Conservation (phyloP, 2,888 invertebrate genomes). For the Thera britannica region DNA sequence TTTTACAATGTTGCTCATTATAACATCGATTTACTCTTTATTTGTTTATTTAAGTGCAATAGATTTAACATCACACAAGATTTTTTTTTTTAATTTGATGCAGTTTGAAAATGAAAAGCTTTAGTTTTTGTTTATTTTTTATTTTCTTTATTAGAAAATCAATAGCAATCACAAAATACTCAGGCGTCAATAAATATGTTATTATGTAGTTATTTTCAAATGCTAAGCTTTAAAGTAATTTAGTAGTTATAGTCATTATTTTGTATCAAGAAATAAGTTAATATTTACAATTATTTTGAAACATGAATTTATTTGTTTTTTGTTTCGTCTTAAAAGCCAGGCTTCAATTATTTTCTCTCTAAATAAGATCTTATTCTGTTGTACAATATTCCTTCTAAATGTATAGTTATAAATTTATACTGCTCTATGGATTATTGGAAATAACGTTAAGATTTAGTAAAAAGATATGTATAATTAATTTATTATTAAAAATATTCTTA, state of each 20-base stretch:
- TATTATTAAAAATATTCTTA: neutral
- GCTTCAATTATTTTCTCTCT: neutral
- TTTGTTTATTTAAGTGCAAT: slow-evolving; percentile 55
- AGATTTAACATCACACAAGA: slow-evolving; percentile 46
- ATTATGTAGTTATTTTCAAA: slow-evolving; percentile 11
- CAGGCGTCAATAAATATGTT: neutral
- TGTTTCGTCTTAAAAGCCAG: neutral
- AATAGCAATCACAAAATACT: slow-evolving; percentile 6
- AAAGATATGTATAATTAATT: neutral
- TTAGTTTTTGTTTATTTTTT: slow-evolving; percentile 18
- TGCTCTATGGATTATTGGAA: slow-evolving; percentile 4
- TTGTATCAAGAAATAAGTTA: neutral
- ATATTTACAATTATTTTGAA: neutral
- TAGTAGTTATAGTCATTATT: slow-evolving; percentile 16
- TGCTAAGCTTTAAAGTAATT: slow-evolving; percentile 17
- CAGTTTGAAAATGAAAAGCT: slow-evolving; percentile 14
- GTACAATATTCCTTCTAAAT: neutral
- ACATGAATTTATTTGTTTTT: slow-evolving; percentile 1
- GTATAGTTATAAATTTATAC: neutral
- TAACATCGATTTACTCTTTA: slow-evolving; percentile 70
- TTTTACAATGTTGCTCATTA: slow-evolving; percentile 64
- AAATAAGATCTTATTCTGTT: neutral
- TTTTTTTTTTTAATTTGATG: slow-evolving; percentile 3
- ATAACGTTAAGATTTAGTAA: slow-evolving; percentile 1
- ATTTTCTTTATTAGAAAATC: no score